Base-by-base conservation (phyloP, 2,797 vertebrate genomes). In the Chloroceryle amazona region DNA sequence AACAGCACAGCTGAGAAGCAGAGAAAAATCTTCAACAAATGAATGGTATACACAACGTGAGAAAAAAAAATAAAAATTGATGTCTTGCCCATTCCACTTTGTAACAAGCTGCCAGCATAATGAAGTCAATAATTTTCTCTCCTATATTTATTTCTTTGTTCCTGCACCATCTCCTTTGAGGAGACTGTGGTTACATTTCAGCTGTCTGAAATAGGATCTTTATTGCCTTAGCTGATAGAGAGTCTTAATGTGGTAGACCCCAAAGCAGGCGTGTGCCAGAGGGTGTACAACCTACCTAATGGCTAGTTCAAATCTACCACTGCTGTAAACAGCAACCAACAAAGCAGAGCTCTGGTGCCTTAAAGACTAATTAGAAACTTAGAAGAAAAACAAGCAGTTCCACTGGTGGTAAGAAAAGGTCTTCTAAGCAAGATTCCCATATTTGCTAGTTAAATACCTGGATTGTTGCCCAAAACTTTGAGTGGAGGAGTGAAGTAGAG, bases 351-450 rank as follows among this genome's bases (percentile, higher is more conserved):
- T 83, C 63, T 71, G 18, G 9, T 86, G 73, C 72, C 44, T 89
- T 73, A 47, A 92, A 47, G 73, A 66, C 47, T 91, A 44, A 89
- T 90, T 85, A 89, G 35, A 80, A 93, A 63, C 61, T 44, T n/a
- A 74, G 85, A 94, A 86, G 80, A 79, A 94, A 93, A 89, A 51
- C 90, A 86, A 74, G 73, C 81, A 82, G 35, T 92, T 95, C 93
- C 78, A 92, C 51, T 79, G 55, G 44, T 6, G 3, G 55, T 51
- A 58, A 55, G 76, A 92, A 29, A 70, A 78, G 20, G 42, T 63
- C 65, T 89, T 95, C 74, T 86, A 63, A 93, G 66, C 11, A 16
- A 63, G 42, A 79, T 62, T 96, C 39, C 62, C 39, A 21, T 84
- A 65, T 88, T 95, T 86, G 51, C 35, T 70, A 89, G 74, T 84